Evolutionary conservation across 2,888 invertebrate genomes (phyloP).

Genomic region (Tanypteryx hageni): DNA sequence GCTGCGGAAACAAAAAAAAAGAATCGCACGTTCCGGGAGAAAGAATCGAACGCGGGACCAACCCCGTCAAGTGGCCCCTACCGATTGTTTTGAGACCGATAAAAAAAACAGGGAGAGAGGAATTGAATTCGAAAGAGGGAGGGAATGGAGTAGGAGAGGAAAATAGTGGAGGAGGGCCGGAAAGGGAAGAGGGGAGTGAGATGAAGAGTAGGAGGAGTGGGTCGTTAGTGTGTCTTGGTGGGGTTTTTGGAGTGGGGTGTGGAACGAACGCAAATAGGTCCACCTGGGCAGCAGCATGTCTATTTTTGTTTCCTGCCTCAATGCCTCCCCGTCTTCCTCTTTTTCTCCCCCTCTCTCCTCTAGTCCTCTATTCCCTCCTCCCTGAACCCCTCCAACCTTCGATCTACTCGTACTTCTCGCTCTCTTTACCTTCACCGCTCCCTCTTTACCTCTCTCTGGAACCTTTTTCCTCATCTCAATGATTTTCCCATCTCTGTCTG

Average conservation of each 20-base stretch:
- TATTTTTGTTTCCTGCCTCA: conserved; percentile 54
- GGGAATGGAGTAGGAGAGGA: background rate
- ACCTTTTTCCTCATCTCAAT: no score
- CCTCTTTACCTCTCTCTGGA: no score
- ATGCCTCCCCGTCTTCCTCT: conserved; percentile 27
- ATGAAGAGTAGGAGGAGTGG: background rate
- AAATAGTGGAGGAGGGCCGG: background rate
- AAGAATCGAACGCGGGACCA: background rate
- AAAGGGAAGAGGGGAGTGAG: background rate
- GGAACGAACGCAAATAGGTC: conserved; percentile 64
- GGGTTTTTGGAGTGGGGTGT: conserved; percentile 52
- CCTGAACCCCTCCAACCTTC: background rate
- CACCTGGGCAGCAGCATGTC: conserved; percentile 55
- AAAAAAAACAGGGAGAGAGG: background rate
- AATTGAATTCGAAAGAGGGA: background rate
- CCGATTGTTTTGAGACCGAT: background rate
- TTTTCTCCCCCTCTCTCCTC: background rate
- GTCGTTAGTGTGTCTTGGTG: conserved; percentile 46
- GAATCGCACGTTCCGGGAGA: no score
- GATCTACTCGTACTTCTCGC: background rate
- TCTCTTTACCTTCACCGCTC: background rate
- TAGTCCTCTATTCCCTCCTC: background rate
- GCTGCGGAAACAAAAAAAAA: background rate
- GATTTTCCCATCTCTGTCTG: no score
- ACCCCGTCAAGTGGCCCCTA: background rate